Conservation (phyloP, 2,113 vertebrate species). For the Chunga burmeisteri region DNA sequence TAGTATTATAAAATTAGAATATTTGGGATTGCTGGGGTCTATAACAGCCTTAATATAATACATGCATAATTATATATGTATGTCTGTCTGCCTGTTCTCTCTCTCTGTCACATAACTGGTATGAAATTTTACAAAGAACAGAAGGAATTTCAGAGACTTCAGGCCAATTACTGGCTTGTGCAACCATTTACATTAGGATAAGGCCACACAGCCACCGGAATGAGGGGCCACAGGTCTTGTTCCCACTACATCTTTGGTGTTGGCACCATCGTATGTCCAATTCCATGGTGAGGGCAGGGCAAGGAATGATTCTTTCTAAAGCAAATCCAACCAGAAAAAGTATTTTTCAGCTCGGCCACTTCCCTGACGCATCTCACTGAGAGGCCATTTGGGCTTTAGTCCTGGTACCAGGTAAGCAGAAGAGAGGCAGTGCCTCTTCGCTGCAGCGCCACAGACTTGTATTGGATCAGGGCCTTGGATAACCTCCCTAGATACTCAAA, state of each 20-base stretch:
- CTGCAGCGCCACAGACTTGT: neutral
- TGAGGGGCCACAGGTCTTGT: neutral
- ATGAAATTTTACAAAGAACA: neutral
- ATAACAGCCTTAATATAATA: neutral
- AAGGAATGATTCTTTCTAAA: neutral
- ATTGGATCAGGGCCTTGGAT: neutral
- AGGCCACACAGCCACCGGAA: neutral
- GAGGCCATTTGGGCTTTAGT: neutral
- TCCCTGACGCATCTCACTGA: fast-evolving
- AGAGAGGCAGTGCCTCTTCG: neutral
- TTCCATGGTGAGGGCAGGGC: neutral
- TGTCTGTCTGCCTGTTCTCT: neutral
- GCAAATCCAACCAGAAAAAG: neutral
- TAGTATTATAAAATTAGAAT: neutral
- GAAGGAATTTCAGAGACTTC: neutral
- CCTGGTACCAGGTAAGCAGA: neutral
- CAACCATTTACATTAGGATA: neutral
- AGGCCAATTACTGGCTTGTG: neutral
- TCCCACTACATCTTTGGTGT: neutral
- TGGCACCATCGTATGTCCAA: fast-evolving
- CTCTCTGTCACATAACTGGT: neutral
- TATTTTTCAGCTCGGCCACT: neutral
- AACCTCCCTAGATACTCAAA: neutral
- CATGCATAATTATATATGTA: neutral
- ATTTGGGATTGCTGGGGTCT: neutral